A percentile compares a stretch with the other conserved stretches of the same genome.
These are phyloP conservation scores for Zootoca vivipara DNA, from an alignment of 2,113 vertebrate species.

Conservation along the genomic window DNA sequence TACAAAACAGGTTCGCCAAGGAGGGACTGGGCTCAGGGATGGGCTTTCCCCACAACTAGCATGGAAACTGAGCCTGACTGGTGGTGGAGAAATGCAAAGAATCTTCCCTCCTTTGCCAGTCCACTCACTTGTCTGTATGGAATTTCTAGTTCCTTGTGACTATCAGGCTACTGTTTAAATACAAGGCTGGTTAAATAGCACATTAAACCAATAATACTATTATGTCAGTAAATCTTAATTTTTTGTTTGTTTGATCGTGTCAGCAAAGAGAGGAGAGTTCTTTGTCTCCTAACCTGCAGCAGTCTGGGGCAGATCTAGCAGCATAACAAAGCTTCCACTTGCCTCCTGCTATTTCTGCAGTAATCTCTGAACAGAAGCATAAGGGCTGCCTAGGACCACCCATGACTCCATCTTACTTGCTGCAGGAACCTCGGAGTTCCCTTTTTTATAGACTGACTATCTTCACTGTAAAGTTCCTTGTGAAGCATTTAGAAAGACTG, in stretches of 20 bases:
- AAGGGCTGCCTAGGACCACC: neutral
- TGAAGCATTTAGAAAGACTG: neutral
- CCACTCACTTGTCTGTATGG: neutral
- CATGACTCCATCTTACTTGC: neutral
- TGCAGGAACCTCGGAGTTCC: neutral
- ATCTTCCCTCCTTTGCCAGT: neutral
- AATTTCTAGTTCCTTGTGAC: neutral
- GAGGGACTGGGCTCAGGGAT: neutral
- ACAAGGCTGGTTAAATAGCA: too few relatives aligned
- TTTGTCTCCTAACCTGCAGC: neutral
- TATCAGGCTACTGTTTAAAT: too few relatives aligned
- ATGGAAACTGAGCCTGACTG: neutral
- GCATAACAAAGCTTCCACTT: neutral
- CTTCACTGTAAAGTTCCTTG: neutral
- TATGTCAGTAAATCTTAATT: neutral
- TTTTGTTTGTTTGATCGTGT: neutral
- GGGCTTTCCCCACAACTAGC: neutral
- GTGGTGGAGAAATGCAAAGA: too few relatives aligned
- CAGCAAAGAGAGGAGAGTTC: neutral
- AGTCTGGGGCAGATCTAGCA: neutral
- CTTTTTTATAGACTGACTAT: neutral
- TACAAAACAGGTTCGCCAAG: neutral
- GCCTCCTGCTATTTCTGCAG: neutral
- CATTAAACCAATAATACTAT: neutral
- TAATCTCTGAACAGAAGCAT: neutral